Conservation (phyloP, 2,113 vertebrate species). For the Psammodynastes pulverulentus region DNA sequence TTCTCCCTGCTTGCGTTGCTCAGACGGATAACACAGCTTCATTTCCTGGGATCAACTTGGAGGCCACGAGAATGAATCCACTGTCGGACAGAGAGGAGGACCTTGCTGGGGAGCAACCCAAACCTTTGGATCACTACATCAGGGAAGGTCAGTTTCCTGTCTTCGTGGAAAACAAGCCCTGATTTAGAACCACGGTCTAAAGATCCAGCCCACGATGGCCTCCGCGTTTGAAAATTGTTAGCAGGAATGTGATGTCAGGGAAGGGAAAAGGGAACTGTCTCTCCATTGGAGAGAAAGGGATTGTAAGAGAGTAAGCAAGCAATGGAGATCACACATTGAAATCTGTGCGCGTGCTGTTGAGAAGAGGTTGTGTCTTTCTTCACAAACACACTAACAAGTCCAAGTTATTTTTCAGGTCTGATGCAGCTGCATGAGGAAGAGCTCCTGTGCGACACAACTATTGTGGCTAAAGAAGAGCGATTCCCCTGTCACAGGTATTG, state of each 20-base stretch:
- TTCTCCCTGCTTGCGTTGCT: neutral
- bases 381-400: neutral
- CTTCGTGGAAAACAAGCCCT: neutral
- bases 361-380: neutral
- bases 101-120: neutral
- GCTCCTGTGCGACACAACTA: neutral
- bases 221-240: neutral
- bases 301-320: neutral
- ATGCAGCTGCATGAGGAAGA: neutral
- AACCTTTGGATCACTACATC: conserved; percentile 10
- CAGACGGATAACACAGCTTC: neutral
- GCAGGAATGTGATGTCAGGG: too few species aligned
- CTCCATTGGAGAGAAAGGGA: neutral
- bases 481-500: neutral
- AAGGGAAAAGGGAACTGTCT: neutral
- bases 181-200: neutral
- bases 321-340: too few species aligned
- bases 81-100: neutral
- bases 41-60: neutral
- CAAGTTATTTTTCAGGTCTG: neutral
- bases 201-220: neutral
- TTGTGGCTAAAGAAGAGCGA: neutral
- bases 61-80: neutral
- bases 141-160: neutral
- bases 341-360: neutral